These are phyloP conservation scores for Phaetusa simplex DNA, from an alignment of 2,113 vertebrate species.

Conservation along the genomic window DNA sequence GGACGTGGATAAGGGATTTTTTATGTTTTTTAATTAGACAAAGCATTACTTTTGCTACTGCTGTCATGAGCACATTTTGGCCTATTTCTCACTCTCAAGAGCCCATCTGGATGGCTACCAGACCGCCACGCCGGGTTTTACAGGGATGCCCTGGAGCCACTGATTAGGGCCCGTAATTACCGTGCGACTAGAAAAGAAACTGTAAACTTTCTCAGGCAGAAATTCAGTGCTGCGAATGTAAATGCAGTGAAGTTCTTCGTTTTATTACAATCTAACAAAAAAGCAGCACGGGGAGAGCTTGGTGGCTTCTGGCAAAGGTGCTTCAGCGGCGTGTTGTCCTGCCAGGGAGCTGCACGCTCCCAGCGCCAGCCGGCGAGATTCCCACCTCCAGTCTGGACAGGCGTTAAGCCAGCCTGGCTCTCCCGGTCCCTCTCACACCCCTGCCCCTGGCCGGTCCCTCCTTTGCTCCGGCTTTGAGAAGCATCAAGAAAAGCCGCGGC, in stretches of 20 bases:
- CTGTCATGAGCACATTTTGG: not conserved
- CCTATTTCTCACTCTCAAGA: not conserved
- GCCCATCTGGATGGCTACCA: not conserved
- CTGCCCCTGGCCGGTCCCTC: not conserved
- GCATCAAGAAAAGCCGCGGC: not conserved
- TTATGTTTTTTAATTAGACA: not conserved
- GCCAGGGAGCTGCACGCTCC: not conserved
- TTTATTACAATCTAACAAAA: not conserved
- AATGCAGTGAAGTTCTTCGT: not conserved
- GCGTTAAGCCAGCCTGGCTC: not conserved
- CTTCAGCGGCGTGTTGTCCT: not conserved
- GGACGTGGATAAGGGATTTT: not conserved
- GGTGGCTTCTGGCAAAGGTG: not conserved
- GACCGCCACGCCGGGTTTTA: not conserved
- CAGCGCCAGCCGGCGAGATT: not conserved
- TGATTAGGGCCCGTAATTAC: not conserved
- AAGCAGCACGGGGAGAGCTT: not conserved
- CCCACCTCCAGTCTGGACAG: not conserved
- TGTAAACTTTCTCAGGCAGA: not conserved
- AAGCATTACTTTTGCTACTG: not conserved
- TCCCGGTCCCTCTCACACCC: not conserved
- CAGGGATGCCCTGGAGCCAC: not conserved
- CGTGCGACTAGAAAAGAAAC: not conserved
- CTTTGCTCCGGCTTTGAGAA: not conserved
- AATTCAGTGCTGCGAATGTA: fast-evolving